A percentile compares a stretch with the other conserved stretches of the same genome.
These are phyloP conservation scores for Leptogaster cylindrica DNA, from an alignment of 2,888 invertebrate genomes.

Conservation along the genomic window DNA sequence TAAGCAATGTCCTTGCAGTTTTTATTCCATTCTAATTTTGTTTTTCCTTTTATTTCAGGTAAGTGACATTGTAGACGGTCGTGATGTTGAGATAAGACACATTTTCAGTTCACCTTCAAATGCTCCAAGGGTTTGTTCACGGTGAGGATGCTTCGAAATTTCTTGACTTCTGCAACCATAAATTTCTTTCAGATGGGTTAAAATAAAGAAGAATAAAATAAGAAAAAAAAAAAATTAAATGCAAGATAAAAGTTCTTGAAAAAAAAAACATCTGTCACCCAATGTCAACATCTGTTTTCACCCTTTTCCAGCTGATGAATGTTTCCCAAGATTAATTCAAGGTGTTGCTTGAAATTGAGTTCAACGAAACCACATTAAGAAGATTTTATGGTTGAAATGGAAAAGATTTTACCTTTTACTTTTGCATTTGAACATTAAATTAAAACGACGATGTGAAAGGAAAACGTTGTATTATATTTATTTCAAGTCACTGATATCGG, in stretches of 20 bases:
- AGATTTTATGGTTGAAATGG: not conserved
- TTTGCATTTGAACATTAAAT: no score
- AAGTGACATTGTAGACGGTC: not conserved
- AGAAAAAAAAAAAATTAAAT: no score
- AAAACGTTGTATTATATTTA: no score
- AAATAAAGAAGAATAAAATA: no score
- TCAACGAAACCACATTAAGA: constrained; percentile 6
- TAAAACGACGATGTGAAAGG: no score
- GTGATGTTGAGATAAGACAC: not conserved
- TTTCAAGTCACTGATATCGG: no score
- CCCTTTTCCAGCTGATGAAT: constrained; percentile 20
- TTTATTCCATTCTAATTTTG: constrained; percentile 16
- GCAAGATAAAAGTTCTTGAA: constrained; percentile 23
- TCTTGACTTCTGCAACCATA: constrained; percentile 4
- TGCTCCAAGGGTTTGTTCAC: no score
- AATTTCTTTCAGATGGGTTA: constrained; percentile 18
- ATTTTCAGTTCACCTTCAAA: no score
- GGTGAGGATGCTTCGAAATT: no score
- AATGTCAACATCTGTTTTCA: constrained; percentile 20
- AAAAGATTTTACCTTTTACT: not conserved
- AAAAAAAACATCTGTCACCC: constrained; percentile 32
- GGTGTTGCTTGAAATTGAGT: constrained; percentile 1
- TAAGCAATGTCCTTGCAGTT: no score
- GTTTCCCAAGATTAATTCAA: constrained; percentile 13
- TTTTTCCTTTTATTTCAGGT: constrained; percentile 18